Conservation (phyloP, 1,140 invertebrate genomes). For the Mercenaria mercenaria region DNA sequence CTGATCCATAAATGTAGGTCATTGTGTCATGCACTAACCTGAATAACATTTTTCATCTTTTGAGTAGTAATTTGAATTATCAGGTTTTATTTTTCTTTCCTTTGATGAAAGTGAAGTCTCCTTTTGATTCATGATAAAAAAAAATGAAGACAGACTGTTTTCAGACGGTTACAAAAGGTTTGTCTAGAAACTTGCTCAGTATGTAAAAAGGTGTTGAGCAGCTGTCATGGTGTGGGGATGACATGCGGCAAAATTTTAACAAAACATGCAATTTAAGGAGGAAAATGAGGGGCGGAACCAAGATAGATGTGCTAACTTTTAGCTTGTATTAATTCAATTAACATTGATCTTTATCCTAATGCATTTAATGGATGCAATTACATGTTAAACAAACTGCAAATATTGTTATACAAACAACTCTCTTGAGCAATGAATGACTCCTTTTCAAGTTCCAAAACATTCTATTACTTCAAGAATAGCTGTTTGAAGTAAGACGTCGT, state of each 20-base stretch:
- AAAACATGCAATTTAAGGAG: neutral
- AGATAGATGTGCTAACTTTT: neutral
- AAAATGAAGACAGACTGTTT: too few species aligned
- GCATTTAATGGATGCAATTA: constrained; percentile 8
- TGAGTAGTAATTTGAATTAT: too few species aligned
- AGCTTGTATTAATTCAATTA: constrained; percentile 28
- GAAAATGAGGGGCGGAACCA: neutral
- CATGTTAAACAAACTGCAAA: constrained; percentile 23
- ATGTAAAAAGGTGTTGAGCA: too few species aligned
- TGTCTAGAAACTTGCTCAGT: too few species aligned
- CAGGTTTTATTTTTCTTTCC: too few species aligned
- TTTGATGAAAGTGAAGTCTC: too few species aligned
- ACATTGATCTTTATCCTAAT: neutral
- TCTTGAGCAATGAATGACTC: neutral
- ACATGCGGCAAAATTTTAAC: neutral
- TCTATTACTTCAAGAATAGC: neutral
- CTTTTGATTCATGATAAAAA: too few species aligned
- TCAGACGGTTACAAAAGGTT: too few species aligned
- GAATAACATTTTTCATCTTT: too few species aligned
- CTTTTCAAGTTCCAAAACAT: constrained; percentile 13
- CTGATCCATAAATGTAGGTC: too few species aligned
- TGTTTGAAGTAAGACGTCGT: constrained; percentile 3
- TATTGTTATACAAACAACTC: neutral
- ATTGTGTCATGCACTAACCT: too few species aligned
- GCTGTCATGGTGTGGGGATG: too few species aligned